Evolutionary conservation across 92 coral and sea anemone genomes (phyloP).

Genomic region (Pocillopora grandis): DNA sequence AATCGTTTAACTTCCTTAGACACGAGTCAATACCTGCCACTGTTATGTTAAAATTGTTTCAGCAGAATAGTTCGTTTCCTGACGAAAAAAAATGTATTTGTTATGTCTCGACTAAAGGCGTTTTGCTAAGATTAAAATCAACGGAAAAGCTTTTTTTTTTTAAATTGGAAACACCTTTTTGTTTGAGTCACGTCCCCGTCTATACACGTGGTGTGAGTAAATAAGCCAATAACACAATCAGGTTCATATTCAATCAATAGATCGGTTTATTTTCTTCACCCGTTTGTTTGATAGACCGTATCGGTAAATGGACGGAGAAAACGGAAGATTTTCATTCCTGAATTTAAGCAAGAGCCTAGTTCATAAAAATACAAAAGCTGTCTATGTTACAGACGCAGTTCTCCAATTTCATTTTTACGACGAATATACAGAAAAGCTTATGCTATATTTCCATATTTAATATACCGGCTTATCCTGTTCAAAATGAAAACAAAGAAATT

Average conservation of each 20-base stretch:
- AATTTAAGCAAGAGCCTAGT: not conserved
- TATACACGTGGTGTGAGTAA: not conserved
- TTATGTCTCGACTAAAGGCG: not conserved
- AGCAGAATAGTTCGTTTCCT: not conserved
- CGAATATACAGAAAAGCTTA: not conserved
- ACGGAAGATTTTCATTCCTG: no score
- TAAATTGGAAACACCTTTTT: not conserved
- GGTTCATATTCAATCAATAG: not conserved
- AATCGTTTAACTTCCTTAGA: no score
- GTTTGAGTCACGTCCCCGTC: not conserved
- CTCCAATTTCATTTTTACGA: not conserved
- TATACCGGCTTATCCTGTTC: slow-evolving; percentile 31
- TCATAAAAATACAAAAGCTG: not conserved
- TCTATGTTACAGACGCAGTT: not conserved
- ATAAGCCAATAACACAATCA: not conserved
- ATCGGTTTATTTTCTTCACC: not conserved
- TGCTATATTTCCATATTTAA: slow-evolving; percentile 35
- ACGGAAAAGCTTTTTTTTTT: not conserved
- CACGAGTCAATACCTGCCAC: not conserved
- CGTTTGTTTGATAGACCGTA: not conserved
- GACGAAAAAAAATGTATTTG: not conserved
- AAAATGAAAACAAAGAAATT: slow-evolving; percentile 34
- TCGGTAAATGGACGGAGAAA: not conserved
- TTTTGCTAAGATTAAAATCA: not conserved
- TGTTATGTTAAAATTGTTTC: not conserved